phyloP scores from a whole-genome alignment of 1,140 invertebrate species.

The Lanistes nyassanus region DNA sequence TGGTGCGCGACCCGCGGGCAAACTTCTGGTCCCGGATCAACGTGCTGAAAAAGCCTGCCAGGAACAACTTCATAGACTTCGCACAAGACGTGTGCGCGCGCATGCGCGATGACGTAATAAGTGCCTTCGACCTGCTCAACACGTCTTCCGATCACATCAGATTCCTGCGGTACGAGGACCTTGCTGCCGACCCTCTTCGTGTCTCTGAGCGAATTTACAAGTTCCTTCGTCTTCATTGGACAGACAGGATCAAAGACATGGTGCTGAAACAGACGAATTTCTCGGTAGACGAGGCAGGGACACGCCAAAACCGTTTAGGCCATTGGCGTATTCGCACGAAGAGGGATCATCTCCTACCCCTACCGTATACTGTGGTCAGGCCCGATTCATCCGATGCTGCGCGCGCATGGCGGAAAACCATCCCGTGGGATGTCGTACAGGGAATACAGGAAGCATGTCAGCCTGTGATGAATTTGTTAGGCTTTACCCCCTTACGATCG shows the following conservation, averaged over 20 bases:
- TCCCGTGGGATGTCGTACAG: no score
- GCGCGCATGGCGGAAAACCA: no score
- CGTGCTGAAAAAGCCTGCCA: background rate
- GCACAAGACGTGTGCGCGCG: slow-evolving; percentile 22
- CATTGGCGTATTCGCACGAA: no score
- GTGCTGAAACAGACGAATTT: slow-evolving; percentile 23
- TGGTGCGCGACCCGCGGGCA: slow-evolving; percentile 9
- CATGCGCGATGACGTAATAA: slow-evolving; percentile 26
- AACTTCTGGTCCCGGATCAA: background rate
- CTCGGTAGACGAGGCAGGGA: no score
- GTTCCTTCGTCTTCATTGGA: slow-evolving; percentile 19
- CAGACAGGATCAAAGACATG: background rate
- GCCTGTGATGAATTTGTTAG: no score
- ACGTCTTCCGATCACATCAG: slow-evolving; percentile 7
- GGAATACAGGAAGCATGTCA: no score
- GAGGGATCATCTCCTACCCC: no score
- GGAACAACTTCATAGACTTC: background rate
- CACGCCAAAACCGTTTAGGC: no score
- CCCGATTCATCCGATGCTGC: no score
- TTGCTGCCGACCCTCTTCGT: slow-evolving; percentile 28
- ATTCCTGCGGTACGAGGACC: slow-evolving; percentile 32
- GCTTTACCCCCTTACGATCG: no score
- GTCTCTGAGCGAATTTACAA: slow-evolving; percentile 24
- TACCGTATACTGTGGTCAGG: no score
- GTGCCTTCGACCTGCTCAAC: background rate